A percentile compares a stretch with the other conserved stretches of the same genome.
Conservation (phyloP, 2,888 invertebrate species). For the Andrena bucephala region DNA sequence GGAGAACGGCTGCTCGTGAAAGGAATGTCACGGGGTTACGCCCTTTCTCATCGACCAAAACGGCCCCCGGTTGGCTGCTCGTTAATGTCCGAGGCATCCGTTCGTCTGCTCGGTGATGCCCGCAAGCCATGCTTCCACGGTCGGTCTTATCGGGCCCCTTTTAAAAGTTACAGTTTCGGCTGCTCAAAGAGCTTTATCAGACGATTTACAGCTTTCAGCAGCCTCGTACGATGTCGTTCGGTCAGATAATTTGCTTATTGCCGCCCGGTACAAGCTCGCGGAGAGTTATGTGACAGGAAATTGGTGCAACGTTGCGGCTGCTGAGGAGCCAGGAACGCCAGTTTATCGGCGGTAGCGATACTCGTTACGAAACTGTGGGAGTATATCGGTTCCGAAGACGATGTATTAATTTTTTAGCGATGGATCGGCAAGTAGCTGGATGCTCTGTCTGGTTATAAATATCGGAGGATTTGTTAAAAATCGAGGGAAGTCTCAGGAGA, state of each 20-base stretch:
- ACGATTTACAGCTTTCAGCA: constrained; percentile 72
- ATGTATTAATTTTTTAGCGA: not conserved
- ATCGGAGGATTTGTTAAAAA: not conserved
- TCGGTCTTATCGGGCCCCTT: constrained; percentile 55
- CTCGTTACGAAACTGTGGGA: constrained; percentile 19
- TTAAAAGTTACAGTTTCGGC: constrained; percentile 59
- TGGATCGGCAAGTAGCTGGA: not conserved
- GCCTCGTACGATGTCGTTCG: constrained; percentile 46
- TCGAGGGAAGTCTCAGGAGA: not conserved
- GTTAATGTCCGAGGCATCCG: constrained; percentile 50
- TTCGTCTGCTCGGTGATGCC: constrained; percentile 8
- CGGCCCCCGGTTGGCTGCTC: constrained; percentile 38
- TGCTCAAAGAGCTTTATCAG: constrained; percentile 66
- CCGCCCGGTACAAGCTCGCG: constrained; percentile 11
- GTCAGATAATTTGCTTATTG: constrained; percentile 68
- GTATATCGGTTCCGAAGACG: constrained; percentile 7
- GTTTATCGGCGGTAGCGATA: constrained; percentile 17
- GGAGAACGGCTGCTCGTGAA: constrained; percentile 50
- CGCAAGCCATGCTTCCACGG: not conserved
- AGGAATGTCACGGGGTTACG: constrained; percentile 70
- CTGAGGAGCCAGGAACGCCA: not conserved
- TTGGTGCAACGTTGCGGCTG: constrained; percentile 9
- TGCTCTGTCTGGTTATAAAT: not conserved
- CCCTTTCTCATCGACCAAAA: constrained; percentile 63
- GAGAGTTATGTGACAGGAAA: constrained; percentile 55